These are phyloP conservation scores for Reinhardtius hippoglossoides DNA, from an alignment of 2,113 vertebrate species.

Conservation along the genomic window DNA sequence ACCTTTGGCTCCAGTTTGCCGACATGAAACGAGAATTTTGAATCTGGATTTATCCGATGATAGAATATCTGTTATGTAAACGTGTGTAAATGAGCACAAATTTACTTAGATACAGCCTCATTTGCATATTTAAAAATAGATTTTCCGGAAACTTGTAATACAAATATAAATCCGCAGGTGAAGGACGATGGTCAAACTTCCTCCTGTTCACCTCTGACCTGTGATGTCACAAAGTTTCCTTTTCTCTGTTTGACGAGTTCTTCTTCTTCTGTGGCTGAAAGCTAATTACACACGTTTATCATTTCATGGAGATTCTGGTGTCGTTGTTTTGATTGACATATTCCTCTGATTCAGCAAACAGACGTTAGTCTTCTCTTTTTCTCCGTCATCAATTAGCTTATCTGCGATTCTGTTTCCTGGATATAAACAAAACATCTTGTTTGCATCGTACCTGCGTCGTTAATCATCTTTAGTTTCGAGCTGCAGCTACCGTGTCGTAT, in stretches of 20 bases:
- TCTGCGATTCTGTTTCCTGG: slow-evolving; percentile 30
- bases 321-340: slow-evolving; percentile 39
- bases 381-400: slow-evolving; percentile 25
- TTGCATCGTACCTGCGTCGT: slow-evolving; percentile 22
- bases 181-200: no score
- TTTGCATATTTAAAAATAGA: no score
- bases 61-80: no score
- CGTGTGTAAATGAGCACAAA: no score
- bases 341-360: not conserved
- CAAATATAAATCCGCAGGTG: no score
- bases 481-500: not conserved
- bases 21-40: no score
- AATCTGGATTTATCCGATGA: no score
- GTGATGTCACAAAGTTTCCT: not conserved
- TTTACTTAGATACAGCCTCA: no score
- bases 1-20: no score
- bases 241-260: not conserved
- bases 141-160: no score
- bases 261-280: not conserved
- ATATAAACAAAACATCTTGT: slow-evolving; percentile 35
- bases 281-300: not conserved
- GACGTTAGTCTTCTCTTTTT: not conserved
- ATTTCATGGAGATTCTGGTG: not conserved
- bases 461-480: not conserved
- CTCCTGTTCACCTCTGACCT: not conserved